These are phyloP conservation scores for Tangara arthus DNA, from an alignment of 2,797 vertebrate species.

Conservation along the genomic window DNA sequence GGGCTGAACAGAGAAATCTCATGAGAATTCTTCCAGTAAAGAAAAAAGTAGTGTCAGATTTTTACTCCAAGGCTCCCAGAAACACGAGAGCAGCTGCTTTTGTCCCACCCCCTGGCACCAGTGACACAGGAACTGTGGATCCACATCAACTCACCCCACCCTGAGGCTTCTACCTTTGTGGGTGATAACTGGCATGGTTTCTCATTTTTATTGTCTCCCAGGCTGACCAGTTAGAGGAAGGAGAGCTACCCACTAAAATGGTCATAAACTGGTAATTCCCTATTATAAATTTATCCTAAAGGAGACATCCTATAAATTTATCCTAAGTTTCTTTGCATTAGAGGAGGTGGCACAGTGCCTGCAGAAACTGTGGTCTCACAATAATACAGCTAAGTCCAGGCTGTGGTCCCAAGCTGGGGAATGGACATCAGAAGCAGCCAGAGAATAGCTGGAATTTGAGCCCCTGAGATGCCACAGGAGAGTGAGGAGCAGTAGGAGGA, in stretches of 20 bases:
- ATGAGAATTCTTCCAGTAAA: neutral
- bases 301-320: neutral
- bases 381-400: neutral
- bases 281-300: neutral
- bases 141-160: neutral
- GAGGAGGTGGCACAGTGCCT: neutral
- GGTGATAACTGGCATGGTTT: neutral
- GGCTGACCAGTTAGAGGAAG: neutral
- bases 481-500: neutral
- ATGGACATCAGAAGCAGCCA: neutral
- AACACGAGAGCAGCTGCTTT: neutral
- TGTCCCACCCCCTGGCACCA: neutral
- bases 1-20: neutral
- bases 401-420: neutral
- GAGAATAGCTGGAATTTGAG: neutral
- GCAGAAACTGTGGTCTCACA: neutral
- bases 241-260: neutral
- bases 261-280: neutral
- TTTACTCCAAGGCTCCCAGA: neutral
- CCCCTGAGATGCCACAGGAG: neutral
- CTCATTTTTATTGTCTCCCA: neutral
- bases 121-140: neutral
- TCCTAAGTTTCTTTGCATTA: neutral
- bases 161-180: fast-evolving
- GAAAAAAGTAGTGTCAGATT: neutral